A percentile compares a stretch with the other conserved stretches of the same genome.
Evolutionary conservation across 2,888 invertebrate genomes (phyloP).

Genomic region (Melieria crassipennis): DNA sequence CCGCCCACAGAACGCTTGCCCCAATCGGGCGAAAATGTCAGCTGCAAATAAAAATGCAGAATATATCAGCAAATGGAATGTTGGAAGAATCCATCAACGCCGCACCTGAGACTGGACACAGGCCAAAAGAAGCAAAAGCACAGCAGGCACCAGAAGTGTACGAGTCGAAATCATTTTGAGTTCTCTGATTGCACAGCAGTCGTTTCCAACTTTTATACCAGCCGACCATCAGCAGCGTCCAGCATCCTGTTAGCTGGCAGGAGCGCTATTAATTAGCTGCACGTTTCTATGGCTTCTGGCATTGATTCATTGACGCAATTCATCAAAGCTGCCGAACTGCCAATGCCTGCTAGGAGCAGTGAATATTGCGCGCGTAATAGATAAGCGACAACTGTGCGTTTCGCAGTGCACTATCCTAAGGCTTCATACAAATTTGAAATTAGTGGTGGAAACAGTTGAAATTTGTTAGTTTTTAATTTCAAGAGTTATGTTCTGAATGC

Average conservation of each 20-base stretch:
- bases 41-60: slow-evolving; percentile 40
- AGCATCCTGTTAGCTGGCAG: too few species aligned
- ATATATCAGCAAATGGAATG: background rate
- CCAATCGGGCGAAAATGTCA: slow-evolving; percentile 63
- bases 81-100: slow-evolving; percentile 3
- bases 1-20: slow-evolving; percentile 56
- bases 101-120: slow-evolving; percentile 54
- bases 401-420: too few species aligned
- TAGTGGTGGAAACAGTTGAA: too few species aligned
- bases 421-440: too few species aligned
- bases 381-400: too few species aligned
- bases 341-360: too few species aligned
- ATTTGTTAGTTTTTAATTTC: too few species aligned
- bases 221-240: too few species aligned
- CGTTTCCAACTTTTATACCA: too few species aligned
- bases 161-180: slow-evolving; percentile 54
- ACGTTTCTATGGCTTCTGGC: slow-evolving; percentile 2
- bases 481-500: too few species aligned
- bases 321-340: too few species aligned
- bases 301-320: background rate
- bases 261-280: slow-evolving; percentile 2
- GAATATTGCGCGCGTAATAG: too few species aligned
- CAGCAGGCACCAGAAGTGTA: slow-evolving; percentile 50
- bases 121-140: slow-evolving; percentile 51
- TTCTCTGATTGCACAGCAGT: slow-evolving; percentile 23